phyloP scores from a whole-genome alignment of 1,140 invertebrate species.

The Dendrolimus kikuchii region DNA sequence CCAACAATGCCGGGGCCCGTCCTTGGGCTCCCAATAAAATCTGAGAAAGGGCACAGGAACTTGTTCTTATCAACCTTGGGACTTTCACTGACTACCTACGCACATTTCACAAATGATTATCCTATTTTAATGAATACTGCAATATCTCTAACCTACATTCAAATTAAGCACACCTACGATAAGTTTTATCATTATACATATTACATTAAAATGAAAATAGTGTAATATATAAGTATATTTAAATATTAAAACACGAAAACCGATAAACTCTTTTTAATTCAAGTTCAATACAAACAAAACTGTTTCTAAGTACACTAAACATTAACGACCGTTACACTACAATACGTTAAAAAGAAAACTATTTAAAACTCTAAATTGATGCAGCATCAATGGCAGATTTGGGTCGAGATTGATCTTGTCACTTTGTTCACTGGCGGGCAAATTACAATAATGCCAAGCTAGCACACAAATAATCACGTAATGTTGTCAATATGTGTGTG shows the following conservation, averaged over 20 bases:
- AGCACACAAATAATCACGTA: slow-evolving; percentile 5
- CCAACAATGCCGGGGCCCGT: slow-evolving; percentile 61
- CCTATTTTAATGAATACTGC: too few relatives aligned
- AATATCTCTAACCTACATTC: too few relatives aligned
- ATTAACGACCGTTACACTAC: too few relatives aligned
- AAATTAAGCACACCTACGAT: too few relatives aligned
- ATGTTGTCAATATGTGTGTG: slow-evolving; percentile 34
- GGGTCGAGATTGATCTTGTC: slow-evolving; percentile 48
- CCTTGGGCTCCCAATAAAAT: slow-evolving; percentile 67
- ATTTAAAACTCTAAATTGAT: too few relatives aligned
- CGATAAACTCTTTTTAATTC: background rate
- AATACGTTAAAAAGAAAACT: too few relatives aligned
- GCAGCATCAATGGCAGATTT: slow-evolving; percentile 23
- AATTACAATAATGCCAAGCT: slow-evolving; percentile 43
- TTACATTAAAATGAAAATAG: background rate
- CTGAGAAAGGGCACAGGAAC: slow-evolving; percentile 67
- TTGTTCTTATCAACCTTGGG: slow-evolving; percentile 61
- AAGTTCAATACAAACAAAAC: too few relatives aligned
- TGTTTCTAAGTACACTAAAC: too few relatives aligned
- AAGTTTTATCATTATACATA: too few relatives aligned
- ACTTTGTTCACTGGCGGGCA: slow-evolving; percentile 31
- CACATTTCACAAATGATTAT: slow-evolving; percentile 35
- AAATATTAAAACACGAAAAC: background rate
- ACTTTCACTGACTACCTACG: slow-evolving; percentile 68
- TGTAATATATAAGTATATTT: slow-evolving; percentile 2